phyloP scores from a whole-genome alignment of 1,140 invertebrate species.

The Colletes latitarsis region DNA sequence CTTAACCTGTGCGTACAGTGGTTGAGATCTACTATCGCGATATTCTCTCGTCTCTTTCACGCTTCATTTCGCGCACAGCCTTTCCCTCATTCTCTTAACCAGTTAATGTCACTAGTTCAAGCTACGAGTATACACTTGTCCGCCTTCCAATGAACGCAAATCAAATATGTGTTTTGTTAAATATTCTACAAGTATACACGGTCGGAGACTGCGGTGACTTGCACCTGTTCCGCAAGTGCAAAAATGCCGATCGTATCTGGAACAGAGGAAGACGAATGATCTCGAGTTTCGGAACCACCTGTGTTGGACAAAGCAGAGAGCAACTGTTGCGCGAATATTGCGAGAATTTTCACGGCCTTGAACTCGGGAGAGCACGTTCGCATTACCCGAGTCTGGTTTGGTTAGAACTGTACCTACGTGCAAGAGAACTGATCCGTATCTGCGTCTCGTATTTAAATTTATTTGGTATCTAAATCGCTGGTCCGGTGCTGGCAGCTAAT shows the following conservation, averaged over 20 bases:
- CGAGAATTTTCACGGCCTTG: constrained; percentile 33
- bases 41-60: background rate
- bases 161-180: background rate
- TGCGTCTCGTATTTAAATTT: background rate
- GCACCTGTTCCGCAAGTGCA: background rate
- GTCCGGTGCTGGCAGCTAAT: too few species aligned
- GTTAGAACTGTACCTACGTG: background rate
- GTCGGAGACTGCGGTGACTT: too few species aligned
- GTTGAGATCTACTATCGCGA: background rate
- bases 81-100: background rate
- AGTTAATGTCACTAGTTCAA: background rate
- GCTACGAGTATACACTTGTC: background rate
- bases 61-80: background rate
- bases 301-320: background rate
- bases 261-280: background rate
- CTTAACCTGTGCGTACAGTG: background rate
- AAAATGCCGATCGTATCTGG: background rate
- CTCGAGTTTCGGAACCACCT: constrained; percentile 1
- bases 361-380: constrained; percentile 15
- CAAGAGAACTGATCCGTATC: constrained; percentile 5
- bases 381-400: background rate
- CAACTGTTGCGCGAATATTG: constrained; percentile 16
- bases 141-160: background rate
- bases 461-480: constrained; percentile 13
- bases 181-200: background rate